phyloP scores from a whole-genome alignment of 2,797 vertebrate genomes.

The Mareca penelope region DNA sequence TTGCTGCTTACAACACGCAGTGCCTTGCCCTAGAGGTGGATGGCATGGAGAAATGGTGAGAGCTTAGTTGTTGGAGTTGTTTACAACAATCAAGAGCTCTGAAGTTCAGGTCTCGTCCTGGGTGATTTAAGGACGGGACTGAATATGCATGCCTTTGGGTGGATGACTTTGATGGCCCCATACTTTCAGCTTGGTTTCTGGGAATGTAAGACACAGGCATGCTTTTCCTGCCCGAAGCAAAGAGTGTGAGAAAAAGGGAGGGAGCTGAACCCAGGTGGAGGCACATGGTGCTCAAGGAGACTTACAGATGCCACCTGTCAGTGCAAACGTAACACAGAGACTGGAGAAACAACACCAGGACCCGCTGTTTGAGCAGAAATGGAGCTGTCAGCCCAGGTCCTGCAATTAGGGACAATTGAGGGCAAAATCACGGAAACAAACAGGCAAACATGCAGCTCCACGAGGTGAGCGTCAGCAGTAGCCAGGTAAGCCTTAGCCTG shows the following conservation, averaged over 20 bases:
- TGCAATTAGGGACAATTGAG: not conserved
- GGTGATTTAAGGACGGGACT: not conserved
- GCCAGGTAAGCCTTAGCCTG: not conserved
- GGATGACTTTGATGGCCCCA: rapidly evolving
- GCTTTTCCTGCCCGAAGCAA: not conserved
- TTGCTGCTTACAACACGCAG: too few relatives aligned
- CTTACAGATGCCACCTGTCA: slow-evolving; percentile 27
- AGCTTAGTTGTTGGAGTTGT: not conserved
- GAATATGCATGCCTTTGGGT: not conserved
- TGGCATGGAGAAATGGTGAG: not conserved
- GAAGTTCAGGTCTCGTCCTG: not conserved
- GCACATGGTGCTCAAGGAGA: not conserved
- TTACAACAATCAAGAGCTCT: not conserved
- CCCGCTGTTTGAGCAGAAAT: not conserved
- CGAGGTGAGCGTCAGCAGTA: not conserved
- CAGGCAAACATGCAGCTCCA: not conserved
- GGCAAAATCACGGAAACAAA: not conserved
- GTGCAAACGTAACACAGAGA: not conserved
- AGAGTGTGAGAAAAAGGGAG: not conserved
- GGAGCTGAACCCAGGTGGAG: not conserved
- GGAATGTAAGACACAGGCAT: not conserved
- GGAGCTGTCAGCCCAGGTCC: not conserved
- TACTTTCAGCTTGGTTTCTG: not conserved
- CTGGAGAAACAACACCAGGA: not conserved
- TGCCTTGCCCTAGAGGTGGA: not conserved